Conservation (phyloP, 2,888 invertebrate genomes). For the Caenorhabditis angaria region DNA sequence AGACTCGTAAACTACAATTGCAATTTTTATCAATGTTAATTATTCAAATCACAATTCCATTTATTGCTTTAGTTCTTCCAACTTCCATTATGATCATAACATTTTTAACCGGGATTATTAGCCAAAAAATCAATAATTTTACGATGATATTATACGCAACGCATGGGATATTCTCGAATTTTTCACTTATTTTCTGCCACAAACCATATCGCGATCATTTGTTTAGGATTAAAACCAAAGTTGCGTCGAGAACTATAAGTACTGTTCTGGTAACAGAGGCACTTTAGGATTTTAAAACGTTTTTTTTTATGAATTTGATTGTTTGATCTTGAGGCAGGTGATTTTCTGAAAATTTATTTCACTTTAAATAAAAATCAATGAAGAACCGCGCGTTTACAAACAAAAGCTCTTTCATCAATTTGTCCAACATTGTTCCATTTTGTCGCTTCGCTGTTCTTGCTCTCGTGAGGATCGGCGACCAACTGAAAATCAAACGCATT, state of each 20-base stretch:
- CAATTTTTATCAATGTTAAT: neutral
- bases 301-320: no score
- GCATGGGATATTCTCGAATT: no score
- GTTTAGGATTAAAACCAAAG: no score
- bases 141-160: neutral
- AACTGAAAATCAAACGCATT: no score
- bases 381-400: constrained; percentile 32
- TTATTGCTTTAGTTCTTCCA: neutral
- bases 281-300: no score
- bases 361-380: constrained; percentile 16
- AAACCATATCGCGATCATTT: no score
- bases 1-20: neutral
- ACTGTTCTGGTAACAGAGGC: no score
- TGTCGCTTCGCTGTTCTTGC: constrained; percentile 30
- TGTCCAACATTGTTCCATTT: constrained; percentile 41
- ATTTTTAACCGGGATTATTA: neutral
- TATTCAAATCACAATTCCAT: neutral
- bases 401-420: constrained; percentile 34
- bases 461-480: constrained; percentile 39
- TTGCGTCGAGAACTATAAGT: no score
- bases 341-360: no score
- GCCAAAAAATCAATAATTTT: neutral
- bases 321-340: no score
- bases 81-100: neutral
- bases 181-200: no score